Evolutionary conservation across 1,140 invertebrate genomes (phyloP), one percentile per base, ranked within the genome.

Genomic region (Drosophila ananassae): DNA sequence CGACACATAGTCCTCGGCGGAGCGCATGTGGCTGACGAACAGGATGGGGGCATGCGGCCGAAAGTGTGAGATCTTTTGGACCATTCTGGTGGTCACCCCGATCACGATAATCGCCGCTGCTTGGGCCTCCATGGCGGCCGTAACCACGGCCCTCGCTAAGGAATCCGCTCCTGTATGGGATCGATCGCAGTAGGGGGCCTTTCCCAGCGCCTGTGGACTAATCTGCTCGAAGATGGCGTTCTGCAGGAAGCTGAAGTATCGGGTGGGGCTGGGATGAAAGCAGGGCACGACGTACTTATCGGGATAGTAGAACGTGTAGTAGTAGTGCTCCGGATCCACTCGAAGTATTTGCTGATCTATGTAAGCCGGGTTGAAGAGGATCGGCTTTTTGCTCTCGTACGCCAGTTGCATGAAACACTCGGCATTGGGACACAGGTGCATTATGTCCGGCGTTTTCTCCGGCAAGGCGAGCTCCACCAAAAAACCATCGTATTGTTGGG

Each of bases 41-140:
- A 91, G 17, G 12, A 91, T 89, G 6, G 79, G 71, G 1, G 64
- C 59, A 8, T 55, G 63, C 0, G 90, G 89, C 4, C 90, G 68
- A 48, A 81, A 91, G 48, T 91, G 90, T 1, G 90, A 53, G 0
- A 91, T 54, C 60, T 91, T 91, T 28, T 89, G 78, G 2, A 87
- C 89, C 84, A 91, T 91, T 2, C 85, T 73, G 0, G 85, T 77
- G 7, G 85, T 82, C 5, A 77, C 51, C 2, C 84, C 77, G 6
- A 77, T 78, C 1, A 91, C 77, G 1, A 91, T 37, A 21, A 91
- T 91, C 10, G 82, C 66, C 2, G 57, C 71, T 2, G 82, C 90
- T 0, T 80, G 22, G 4, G 74, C 47, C 46, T 91, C 89, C 22
- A 83, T n/a, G 25, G 90, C 79, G 9, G 90, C 85, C 3, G 57